Percentiles rank a stretch among this genome's conserved stretches.
Conservation (phyloP, 2,113 vertebrate species). For the Pseudorasbora parva region DNA sequence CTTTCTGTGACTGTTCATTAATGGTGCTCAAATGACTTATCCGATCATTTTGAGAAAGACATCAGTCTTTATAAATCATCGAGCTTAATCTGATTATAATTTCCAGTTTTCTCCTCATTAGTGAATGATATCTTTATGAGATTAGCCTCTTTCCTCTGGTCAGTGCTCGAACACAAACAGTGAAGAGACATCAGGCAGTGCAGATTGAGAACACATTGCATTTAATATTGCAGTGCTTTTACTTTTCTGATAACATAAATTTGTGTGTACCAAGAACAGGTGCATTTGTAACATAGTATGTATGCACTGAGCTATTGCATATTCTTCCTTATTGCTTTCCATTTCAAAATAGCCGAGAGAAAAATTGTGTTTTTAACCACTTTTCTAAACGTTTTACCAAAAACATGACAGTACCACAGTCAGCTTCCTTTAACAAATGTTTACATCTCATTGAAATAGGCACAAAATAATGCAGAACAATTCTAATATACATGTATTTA, state of each 20-base stretch:
- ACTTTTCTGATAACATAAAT: background rate
- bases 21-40: background rate
- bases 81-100: slow-evolving; percentile 34
- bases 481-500: slow-evolving; percentile 11
- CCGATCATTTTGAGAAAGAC: background rate
- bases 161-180: slow-evolving; percentile 42
- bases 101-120: slow-evolving; percentile 27
- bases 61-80: background rate
- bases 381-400: background rate
- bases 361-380: background rate
- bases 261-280: background rate
- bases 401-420: background rate
- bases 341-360: background rate
- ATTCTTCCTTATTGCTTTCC: background rate
- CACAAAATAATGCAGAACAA: slow-evolving; percentile 27
- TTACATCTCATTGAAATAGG: slow-evolving; percentile 11
- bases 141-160: slow-evolving; percentile 2
- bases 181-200: slow-evolving; percentile 20
- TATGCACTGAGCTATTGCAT: background rate
- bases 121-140: slow-evolving; percentile 28
- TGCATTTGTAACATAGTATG: background rate
- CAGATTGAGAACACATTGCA: background rate
- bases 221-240: background rate
- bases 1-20: background rate
- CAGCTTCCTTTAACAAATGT: slow-evolving; percentile 9